A percentile compares a stretch with the other conserved stretches of the same genome.
phyloP scores from a whole-genome alignment of 2,888 invertebrate species.

The Tridacna crocea region DNA sequence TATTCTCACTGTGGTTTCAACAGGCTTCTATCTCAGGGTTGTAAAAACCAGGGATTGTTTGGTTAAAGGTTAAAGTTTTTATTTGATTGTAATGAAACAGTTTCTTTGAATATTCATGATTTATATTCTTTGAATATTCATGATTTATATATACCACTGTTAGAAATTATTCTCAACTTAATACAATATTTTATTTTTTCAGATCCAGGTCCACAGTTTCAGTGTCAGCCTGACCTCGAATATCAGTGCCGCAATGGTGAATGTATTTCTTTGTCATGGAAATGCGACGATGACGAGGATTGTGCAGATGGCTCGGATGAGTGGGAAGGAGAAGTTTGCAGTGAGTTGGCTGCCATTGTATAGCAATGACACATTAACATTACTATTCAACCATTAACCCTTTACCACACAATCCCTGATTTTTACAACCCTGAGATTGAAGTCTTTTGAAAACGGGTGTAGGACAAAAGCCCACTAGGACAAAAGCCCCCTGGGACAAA shows the following conservation, averaged over 20 bases:
- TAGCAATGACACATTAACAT: no score
- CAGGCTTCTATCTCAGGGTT: no score
- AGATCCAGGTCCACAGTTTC: constrained; percentile 19
- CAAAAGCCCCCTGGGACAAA: no score
- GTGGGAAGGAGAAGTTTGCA: constrained; percentile 51
- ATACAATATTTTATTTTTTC: not conserved
- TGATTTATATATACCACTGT: no score
- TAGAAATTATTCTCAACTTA: no score
- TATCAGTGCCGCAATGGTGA: constrained; percentile 90
- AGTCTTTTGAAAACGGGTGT: not conserved
- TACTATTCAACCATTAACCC: not conserved
- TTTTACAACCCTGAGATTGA: not conserved
- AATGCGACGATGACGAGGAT: constrained; percentile 87
- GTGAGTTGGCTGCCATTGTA: constrained; percentile 23
- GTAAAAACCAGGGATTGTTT: no score
- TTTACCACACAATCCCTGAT: not conserved
- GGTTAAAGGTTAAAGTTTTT: no score
- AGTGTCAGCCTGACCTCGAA: constrained; percentile 82
- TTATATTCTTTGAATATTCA: no score
- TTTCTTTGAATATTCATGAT: no score
- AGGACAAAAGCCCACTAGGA: no score
- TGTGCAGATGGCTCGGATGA: constrained; percentile 86
- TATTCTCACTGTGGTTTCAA: no score
- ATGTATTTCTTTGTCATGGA: constrained; percentile 87
- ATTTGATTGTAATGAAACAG: no score